Evolutionary conservation across 53 echinoderm and acorn worm species (phyloP).

Genomic region (Mesocentrotus franciscanus): DNA sequence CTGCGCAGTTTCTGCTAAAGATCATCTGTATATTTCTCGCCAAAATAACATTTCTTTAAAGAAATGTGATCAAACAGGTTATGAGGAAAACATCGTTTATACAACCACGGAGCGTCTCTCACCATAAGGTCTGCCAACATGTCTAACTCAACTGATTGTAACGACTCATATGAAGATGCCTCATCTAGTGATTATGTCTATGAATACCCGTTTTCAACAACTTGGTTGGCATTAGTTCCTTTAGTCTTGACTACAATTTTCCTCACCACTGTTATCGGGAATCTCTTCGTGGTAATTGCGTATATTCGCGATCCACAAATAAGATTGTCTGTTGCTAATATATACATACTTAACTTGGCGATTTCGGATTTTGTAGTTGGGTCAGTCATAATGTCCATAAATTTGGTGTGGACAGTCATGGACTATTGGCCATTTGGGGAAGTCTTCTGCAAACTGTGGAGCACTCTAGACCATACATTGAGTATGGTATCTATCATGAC

Average conservation of each 20-base stretch:
- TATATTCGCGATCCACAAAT: slow-evolving; percentile 71
- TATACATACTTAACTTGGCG: slow-evolving; percentile 81
- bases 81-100: too few species aligned
- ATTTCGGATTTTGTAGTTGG: slow-evolving; percentile 76
- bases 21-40: too few species aligned
- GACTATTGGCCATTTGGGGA: slow-evolving; percentile 80
- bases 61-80: too few species aligned
- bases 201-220: neutral
- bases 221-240: slow-evolving; percentile 38
- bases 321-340: slow-evolving; percentile 68
- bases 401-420: slow-evolving; percentile 69
- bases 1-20: too few species aligned
- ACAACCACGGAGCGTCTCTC: neutral
- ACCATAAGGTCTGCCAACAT: neutral
- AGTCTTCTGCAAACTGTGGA: slow-evolving; percentile 79
- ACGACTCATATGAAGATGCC: neutral
- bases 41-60: too few species aligned
- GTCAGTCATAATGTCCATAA: slow-evolving; percentile 68
- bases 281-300: slow-evolving; percentile 75
- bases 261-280: slow-evolving; percentile 75
- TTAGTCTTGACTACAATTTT: slow-evolving; percentile 42
- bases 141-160: neutral
- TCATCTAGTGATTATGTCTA: neutral
- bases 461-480: slow-evolving; percentile 73
- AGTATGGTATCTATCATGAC: slow-evolving; percentile 72